Evolutionary conservation across 1,140 invertebrate genomes (phyloP).

Genomic region (Aphis gossypii): DNA sequence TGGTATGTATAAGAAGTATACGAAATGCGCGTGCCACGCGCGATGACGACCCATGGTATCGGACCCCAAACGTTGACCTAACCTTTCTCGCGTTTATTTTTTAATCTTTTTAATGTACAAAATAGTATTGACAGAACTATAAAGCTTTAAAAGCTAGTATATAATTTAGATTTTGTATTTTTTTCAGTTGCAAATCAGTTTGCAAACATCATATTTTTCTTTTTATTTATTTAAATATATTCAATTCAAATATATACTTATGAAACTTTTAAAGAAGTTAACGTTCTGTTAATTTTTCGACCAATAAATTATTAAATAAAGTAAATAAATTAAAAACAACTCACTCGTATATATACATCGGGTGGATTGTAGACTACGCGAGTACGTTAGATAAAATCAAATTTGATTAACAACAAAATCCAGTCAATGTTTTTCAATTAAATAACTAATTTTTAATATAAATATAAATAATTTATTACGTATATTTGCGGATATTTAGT

Average conservation of each 20-base stretch:
- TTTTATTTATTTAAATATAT: background rate
- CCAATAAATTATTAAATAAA: background rate
- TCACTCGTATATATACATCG: background rate
- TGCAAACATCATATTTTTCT: background rate
- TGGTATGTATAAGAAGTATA: background rate
- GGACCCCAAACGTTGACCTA: background rate
- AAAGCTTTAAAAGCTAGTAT: too few relatives aligned
- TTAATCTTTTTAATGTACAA: background rate
- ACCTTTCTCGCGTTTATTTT: background rate
- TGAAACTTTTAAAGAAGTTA: background rate
- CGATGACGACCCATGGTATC: background rate
- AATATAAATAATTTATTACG: too few relatives aligned
- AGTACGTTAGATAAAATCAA: too few relatives aligned
- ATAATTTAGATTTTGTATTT: too few relatives aligned
- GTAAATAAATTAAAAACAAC: too few relatives aligned
- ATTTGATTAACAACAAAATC: too few relatives aligned
- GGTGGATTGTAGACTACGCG: too few relatives aligned
- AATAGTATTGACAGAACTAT: too few relatives aligned
- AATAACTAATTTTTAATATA: too few relatives aligned
- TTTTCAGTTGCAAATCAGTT: too few relatives aligned
- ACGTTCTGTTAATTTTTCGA: background rate
- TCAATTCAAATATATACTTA: background rate
- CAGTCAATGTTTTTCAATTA: too few relatives aligned
- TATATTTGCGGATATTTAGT: too few relatives aligned
- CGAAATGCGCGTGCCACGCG: background rate